Conservation (phyloP, 2,797 vertebrate genomes). For the Pogoniulus pusillus region DNA sequence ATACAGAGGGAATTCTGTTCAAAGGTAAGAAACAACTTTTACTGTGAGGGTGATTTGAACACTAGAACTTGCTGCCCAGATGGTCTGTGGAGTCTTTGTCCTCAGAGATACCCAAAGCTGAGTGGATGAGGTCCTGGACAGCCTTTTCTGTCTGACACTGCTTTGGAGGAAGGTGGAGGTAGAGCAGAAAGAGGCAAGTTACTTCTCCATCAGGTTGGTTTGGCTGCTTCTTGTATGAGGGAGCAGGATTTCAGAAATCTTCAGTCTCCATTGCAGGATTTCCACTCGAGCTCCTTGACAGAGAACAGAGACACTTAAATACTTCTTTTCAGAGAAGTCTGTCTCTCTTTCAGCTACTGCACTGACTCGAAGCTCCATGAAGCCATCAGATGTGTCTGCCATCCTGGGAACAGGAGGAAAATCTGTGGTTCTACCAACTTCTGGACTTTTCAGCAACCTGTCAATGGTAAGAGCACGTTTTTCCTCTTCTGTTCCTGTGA, state of each 20-base stretch:
- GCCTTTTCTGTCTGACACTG: no score
- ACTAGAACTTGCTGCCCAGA: neutral
- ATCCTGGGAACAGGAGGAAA: constrained; percentile 82
- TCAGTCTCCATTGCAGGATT: neutral
- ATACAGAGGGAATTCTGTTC: neutral
- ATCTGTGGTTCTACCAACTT: constrained; percentile 80
- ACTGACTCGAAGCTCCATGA: constrained; percentile 68
- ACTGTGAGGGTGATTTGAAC: neutral
- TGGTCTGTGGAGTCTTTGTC: neutral
- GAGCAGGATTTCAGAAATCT: neutral
- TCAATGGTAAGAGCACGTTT: constrained; percentile 76
- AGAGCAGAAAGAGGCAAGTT: neutral
- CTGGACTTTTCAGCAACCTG: constrained; percentile 76
- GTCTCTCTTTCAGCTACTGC: constrained; percentile 72
- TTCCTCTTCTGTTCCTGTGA: neutral
- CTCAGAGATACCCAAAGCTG: neutral
- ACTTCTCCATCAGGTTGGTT: neutral
- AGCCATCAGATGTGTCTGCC: constrained; percentile 83
- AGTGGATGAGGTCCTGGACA: neutral
- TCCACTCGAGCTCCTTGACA: neutral
- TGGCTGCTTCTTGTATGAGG: neutral
- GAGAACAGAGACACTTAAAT: neutral
- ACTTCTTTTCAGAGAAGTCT: neutral
- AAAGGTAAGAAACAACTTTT: neutral
- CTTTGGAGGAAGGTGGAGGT: no score